Base-by-base conservation (phyloP, 2,888 invertebrate species). In the Ectemnius lituratus region DNA sequence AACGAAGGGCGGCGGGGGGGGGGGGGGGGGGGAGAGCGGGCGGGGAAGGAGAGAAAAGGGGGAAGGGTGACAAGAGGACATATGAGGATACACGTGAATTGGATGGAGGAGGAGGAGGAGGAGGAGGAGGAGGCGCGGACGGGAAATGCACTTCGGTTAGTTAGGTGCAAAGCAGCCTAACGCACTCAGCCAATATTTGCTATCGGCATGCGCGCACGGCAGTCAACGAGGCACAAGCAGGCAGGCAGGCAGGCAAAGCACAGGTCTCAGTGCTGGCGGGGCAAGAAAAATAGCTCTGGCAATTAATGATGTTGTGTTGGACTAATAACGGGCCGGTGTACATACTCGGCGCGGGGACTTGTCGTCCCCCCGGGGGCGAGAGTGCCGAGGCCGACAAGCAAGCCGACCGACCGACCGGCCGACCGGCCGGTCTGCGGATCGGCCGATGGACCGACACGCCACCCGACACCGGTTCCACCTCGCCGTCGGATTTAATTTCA, bases 131-230 rank as follows among this genome's bases (percentile, higher is more conserved):
- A 4, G 4, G 11, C 8, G 28, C 49, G 52, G 37, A 45, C 8
- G 27, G 52, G 6, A 47, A 47, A 60, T 68, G 60, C 47, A 52
- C 47, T 62, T 67, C 56, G 52, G 45, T 60, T 49, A 67, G 56
- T 37, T 60, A 60, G 37, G 47, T 37, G 60, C 57, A 62, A 70
- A 62, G 59, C 72, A 70, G 68, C n/a, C 70, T 67, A 69, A 80
- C 59, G 62, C 74, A 67, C 62, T 37, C 66, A n/a, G 70, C 69
- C 61, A 81, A 79, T 77, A 81, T 81, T 81, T 79, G 66, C 64
- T 23, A 37, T 63, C 62, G 46, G 47, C 52, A 23, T 46, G 62
- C 70, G 62, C 52, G 20, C 20, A n/a, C n/a, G 69, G 67, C 70
- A 73, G 57, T 4, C 20, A 20, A 2, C 20, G 1, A 20, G 23